Evolutionary conservation across 2,888 invertebrate species (phyloP).

Genomic region (Mythimna pallens): DNA sequence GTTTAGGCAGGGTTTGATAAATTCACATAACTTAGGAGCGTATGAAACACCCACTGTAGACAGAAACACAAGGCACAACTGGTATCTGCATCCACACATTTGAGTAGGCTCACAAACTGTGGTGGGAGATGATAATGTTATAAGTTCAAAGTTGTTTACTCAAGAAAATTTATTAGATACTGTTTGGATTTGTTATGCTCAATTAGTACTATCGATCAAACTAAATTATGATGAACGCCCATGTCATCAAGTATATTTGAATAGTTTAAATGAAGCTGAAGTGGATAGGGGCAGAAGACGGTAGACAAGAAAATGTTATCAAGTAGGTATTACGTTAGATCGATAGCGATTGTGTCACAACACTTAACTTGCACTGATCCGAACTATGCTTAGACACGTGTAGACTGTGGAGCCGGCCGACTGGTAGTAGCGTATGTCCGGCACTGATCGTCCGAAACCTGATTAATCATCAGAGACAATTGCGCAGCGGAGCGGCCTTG

Average conservation of each 20-base stretch:
- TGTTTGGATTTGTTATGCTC: slow-evolving; percentile 59
- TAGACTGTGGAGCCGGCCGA: slow-evolving; percentile 74
- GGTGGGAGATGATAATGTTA: slow-evolving; percentile 75
- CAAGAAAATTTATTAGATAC: slow-evolving; percentile 50
- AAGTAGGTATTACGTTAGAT: slow-evolving; percentile 7
- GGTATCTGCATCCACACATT: slow-evolving; percentile 70
- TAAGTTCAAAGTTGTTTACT: slow-evolving; percentile 69
- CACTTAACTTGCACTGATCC: slow-evolving; percentile 55
- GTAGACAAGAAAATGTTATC: slow-evolving; percentile 2
- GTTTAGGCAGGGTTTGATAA: slow-evolving; percentile 75
- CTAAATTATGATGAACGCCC: slow-evolving; percentile 8
- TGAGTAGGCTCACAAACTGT: slow-evolving; percentile 76
- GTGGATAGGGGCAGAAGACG: not conserved
- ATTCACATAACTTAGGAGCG: slow-evolving; percentile 67
- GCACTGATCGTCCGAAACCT: slow-evolving; percentile 81
- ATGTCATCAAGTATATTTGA: slow-evolving; percentile 15
- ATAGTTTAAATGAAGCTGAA: slow-evolving; percentile 12
- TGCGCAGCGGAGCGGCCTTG: slow-evolving; percentile 88
- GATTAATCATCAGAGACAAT: slow-evolving; percentile 88
- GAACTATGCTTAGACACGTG: slow-evolving; percentile 58
- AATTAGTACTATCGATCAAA: slow-evolving; percentile 37
- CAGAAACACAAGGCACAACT: slow-evolving; percentile 72
- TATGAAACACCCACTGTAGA: slow-evolving; percentile 73
- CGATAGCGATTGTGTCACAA: slow-evolving; percentile 42
- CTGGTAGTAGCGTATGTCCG: slow-evolving; percentile 83